A percentile compares a stretch with the other conserved stretches of the same genome.
phyloP scores from a whole-genome alignment of 2,888 invertebrate species.

The Exephanes ischioxanthus region DNA sequence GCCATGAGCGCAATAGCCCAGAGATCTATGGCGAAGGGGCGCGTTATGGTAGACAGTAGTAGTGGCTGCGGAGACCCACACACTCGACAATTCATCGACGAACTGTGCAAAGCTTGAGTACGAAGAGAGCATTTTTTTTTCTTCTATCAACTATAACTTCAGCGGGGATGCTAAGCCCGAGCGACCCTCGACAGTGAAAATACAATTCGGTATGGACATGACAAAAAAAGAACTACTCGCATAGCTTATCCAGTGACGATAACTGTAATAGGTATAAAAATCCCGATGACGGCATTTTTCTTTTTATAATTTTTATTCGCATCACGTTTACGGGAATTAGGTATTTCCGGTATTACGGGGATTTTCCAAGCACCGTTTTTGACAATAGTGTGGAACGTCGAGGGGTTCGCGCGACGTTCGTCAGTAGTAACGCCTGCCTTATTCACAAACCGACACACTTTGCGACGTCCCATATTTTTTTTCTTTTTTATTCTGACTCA shows the following conservation, averaged over 20 bases:
- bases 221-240: neutral
- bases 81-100: slow-evolving; percentile 1
- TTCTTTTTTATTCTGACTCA: slow-evolving; percentile 3
- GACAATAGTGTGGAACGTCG: neutral
- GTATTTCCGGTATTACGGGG: neutral
- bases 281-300: neutral
- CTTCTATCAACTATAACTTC: neutral
- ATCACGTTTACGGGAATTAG: neutral
- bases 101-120: neutral
- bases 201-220: neutral
- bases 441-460: slow-evolving; percentile 11
- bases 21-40: slow-evolving; percentile 24
- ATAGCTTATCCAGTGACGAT: neutral
- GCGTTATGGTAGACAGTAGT: slow-evolving; percentile 4
- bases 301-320: neutral
- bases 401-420: neutral
- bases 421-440: slow-evolving; percentile 2
- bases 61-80: neutral
- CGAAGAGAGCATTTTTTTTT: neutral
- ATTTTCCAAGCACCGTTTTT: neutral
- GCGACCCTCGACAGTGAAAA: neutral
- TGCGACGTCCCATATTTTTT: slow-evolving; percentile 9
- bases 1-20: slow-evolving; percentile 6
- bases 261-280: neutral
- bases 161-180: neutral